phyloP scores from a whole-genome alignment of 2,113 vertebrate species.

The Anas platyrhynchos region DNA sequence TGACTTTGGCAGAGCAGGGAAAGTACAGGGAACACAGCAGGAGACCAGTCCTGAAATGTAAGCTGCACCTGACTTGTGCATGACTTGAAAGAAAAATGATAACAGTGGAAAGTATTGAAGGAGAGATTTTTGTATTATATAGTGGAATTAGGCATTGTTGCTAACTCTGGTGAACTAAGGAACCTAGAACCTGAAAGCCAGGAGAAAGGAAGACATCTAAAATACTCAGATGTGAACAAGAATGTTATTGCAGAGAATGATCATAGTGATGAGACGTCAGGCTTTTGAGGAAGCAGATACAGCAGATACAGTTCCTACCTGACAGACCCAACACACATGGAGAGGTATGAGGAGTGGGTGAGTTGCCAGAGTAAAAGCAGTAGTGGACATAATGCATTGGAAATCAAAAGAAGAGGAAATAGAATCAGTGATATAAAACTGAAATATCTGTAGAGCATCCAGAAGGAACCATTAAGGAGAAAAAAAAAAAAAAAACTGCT shows the following conservation, averaged over 20 bases:
- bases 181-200: background rate
- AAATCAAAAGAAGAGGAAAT: background rate
- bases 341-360: background rate
- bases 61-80: background rate
- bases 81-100: background rate
- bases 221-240: background rate
- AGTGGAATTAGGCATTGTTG: background rate
- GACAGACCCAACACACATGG: no score
- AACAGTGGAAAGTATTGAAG: no score
- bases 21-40: background rate
- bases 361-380: background rate
- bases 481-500: background rate
- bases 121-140: background rate
- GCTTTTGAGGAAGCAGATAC: background rate
- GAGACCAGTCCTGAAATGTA: background rate
- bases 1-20: background rate
- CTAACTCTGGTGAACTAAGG: background rate
- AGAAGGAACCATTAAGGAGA: background rate
- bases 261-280: background rate
- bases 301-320: background rate
- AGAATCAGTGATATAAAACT: background rate
- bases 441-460: background rate
- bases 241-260: background rate
- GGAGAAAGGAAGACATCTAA: background rate
- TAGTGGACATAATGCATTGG: background rate